Evolutionary conservation across 2,888 invertebrate species (phyloP).

Genomic region (Autographa gamma): DNA sequence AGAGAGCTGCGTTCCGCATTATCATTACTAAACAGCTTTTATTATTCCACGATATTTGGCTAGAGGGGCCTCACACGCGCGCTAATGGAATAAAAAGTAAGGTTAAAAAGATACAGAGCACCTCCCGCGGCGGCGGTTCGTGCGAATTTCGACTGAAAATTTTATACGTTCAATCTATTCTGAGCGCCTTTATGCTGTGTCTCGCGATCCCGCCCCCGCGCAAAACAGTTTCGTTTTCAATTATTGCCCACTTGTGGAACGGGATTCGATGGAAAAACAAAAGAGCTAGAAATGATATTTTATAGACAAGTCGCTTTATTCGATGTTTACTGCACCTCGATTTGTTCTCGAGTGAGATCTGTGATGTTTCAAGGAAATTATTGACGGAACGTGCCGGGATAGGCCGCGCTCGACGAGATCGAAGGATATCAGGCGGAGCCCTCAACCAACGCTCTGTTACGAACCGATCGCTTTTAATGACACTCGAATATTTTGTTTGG

Average conservation of each 20-base stretch:
- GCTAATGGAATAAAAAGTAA: conserved; percentile 89
- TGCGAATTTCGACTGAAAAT: conserved; percentile 88
- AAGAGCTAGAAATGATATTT: conserved; percentile 87
- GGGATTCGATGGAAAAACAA: conserved; percentile 86
- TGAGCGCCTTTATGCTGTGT: conserved; percentile 87
- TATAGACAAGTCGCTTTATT: conserved; percentile 86
- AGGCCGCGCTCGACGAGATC: conserved; percentile 70
- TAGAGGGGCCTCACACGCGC: conserved; percentile 86
- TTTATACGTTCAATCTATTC: conserved; percentile 89
- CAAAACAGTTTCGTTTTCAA: conserved; percentile 88
- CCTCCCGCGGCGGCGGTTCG: conserved; percentile 86
- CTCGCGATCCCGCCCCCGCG: conserved; percentile 84
- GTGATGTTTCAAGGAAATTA: conserved; percentile 87
- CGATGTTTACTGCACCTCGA: conserved; percentile 86
- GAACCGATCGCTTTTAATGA: conserved; percentile 73
- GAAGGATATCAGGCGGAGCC: conserved; percentile 70
- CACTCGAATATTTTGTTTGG: conserved; percentile 64
- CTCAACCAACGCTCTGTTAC: conserved; percentile 65
- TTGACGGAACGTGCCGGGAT: conserved; percentile 86
- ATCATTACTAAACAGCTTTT: conserved; percentile 88
- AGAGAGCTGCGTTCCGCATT: conserved; percentile 82
- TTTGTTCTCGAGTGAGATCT: conserved; percentile 84
- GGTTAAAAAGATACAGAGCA: conserved; percentile 88
- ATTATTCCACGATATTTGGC: conserved; percentile 88
- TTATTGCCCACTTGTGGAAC: conserved; percentile 89